Percentiles rank a stretch among this genome's conserved stretches.
phyloP scores from a whole-genome alignment of 2,113 vertebrate species.

The Archocentrus centrarchus region DNA sequence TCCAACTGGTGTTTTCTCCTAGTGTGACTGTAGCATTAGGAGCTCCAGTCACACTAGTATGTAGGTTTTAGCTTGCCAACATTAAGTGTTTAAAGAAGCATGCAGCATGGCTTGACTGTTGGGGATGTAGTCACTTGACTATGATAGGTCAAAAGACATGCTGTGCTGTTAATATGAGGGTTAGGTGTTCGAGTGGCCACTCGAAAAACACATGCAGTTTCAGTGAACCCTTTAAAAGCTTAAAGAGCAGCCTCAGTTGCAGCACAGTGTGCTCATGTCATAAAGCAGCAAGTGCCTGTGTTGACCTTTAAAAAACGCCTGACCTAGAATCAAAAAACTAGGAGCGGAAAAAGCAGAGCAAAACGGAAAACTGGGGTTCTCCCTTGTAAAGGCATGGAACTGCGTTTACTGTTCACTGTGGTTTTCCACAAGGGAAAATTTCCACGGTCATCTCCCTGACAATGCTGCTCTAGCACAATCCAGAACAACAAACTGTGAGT shows the following conservation, averaged over 20 bases:
- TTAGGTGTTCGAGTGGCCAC: background rate
- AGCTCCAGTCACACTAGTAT: no score
- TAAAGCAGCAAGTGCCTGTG: background rate
- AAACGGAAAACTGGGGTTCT: constrained; percentile 65
- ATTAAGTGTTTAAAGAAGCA: background rate
- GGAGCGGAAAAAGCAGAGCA: constrained; percentile 54
- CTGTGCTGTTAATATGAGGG: background rate
- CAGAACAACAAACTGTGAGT: constrained; percentile 68
- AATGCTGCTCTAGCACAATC: constrained; percentile 44
- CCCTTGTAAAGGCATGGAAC: constrained; percentile 63
- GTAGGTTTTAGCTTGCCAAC: background rate
- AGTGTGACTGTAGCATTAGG: no score
- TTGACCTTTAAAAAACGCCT: constrained; percentile 28
- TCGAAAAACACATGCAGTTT: background rate
- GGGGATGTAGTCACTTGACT: background rate
- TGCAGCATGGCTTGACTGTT: background rate
- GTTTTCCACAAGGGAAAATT: constrained; percentile 68
- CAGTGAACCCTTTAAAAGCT: background rate
- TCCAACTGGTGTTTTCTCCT: no score
- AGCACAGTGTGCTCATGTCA: background rate
- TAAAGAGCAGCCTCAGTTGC: constrained; percentile 1
- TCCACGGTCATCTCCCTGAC: constrained; percentile 67
- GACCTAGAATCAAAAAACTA: constrained; percentile 46
- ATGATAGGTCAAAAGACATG: background rate
- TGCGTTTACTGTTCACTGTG: constrained; percentile 47